A percentile compares a stretch with the other conserved stretches of the same genome.
These are phyloP conservation scores for Lepisosteus oculatus DNA, from an alignment of 2,113 vertebrate species.

Conservation along the genomic window DNA sequence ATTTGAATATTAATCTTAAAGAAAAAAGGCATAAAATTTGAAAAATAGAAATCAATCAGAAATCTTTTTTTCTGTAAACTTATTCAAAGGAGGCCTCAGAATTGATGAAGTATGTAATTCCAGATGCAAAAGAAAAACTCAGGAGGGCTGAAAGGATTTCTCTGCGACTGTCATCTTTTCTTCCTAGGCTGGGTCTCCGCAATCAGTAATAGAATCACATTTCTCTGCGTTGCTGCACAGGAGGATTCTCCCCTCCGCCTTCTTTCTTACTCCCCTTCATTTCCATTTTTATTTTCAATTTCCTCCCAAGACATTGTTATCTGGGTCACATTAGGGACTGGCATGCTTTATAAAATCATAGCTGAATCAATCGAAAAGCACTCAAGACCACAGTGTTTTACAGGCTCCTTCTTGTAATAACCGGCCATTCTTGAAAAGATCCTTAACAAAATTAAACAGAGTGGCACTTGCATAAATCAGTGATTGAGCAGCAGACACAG, in stretches of 20 bases:
- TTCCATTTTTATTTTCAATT: constrained; percentile 79
- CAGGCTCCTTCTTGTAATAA: constrained; percentile 55
- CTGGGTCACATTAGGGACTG: constrained; percentile 72
- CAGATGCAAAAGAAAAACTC: constrained; percentile 56
- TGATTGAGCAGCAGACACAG: constrained; percentile 25
- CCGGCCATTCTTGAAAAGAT: constrained; percentile 42
- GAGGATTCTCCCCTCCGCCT: constrained; percentile 49
- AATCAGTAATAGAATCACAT: constrained; percentile 68
- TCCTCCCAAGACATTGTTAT: constrained; percentile 75
- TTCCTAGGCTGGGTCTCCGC: constrained; percentile 52
- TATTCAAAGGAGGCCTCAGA: constrained; percentile 62
- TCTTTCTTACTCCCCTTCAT: constrained; percentile 61
- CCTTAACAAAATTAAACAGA: constrained; percentile 52
- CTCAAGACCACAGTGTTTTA: constrained; percentile 57
- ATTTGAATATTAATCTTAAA: constrained; percentile 26
- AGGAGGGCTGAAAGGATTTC: constrained; percentile 44
- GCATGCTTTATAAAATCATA: constrained; percentile 63
- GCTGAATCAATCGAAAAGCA: constrained; percentile 58
- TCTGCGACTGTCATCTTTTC: constrained; percentile 54
- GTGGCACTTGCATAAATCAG: constrained; percentile 42
- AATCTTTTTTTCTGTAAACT: constrained; percentile 48
- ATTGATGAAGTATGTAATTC: constrained; percentile 59
- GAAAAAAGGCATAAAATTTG: constrained; percentile 38
- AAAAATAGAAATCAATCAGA: constrained; percentile 16
- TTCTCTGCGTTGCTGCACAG: constrained; percentile 55